phyloP scores from a whole-genome alignment of 2,113 vertebrate species.

The Oryzias woworae region DNA sequence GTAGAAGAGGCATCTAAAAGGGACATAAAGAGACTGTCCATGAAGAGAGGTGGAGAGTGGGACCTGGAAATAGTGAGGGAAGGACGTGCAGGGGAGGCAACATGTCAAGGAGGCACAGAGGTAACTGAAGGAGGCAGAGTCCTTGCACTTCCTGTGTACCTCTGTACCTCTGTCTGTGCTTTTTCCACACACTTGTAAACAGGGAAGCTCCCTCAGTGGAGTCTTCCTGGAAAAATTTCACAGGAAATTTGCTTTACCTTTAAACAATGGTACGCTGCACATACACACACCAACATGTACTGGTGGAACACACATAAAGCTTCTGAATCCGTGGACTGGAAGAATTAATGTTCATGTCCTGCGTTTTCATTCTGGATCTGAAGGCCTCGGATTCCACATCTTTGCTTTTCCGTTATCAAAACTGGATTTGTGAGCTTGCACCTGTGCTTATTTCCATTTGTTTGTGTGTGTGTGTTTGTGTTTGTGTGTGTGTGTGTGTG shows the following conservation, averaged over 20 bases:
- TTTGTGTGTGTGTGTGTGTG: constrained; percentile 3
- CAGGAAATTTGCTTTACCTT: constrained; percentile 63
- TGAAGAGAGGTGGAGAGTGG: constrained; percentile 19
- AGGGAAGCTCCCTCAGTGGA: constrained; percentile 59
- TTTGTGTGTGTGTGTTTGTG: constrained; percentile 5
- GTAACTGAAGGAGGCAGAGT: constrained; percentile 36
- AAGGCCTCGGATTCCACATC: neutral
- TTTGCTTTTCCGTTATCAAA: constrained; percentile 37
- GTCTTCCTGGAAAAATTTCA: constrained; percentile 70
- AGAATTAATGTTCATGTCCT: neutral
- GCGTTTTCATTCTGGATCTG: constrained; percentile 9
- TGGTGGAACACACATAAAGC: neutral
- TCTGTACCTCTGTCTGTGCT: neutral
- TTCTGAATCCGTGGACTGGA: neutral
- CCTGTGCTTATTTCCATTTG: constrained; percentile 36
- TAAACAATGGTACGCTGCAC: constrained; percentile 61
- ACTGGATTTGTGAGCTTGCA: constrained; percentile 39
- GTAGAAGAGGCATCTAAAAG: constrained; percentile 4
- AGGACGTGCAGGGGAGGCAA: constrained; percentile 32
- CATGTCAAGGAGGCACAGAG: constrained; percentile 66
- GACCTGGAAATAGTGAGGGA: neutral
- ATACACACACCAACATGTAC: constrained; percentile 9
- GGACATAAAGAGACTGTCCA: constrained; percentile 40
- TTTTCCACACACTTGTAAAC: constrained; percentile 54
- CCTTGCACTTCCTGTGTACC: constrained; percentile 28